Percentiles rank a stretch among this genome's conserved stretches.
These are phyloP conservation scores for Pelmatolapia mariae DNA, from an alignment of 2,113 vertebrate species.

Conservation along the genomic window DNA sequence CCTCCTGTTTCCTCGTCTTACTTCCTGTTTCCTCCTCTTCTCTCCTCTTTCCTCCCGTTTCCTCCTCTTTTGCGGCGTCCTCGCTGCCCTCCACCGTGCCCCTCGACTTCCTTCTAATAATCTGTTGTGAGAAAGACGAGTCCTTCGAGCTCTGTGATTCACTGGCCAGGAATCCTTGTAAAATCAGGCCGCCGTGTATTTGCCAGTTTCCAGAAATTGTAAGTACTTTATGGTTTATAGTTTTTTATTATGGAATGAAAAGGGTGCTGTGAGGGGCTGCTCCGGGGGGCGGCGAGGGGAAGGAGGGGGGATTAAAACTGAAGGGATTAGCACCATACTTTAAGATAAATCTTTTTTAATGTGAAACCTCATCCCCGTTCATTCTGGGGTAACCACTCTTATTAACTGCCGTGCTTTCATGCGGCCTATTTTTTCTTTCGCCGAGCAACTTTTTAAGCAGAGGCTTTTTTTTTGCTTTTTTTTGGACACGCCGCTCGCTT, in stretches of 20 bases:
- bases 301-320: constrained; percentile 62
- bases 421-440: constrained; percentile 30
- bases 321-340: constrained; percentile 73
- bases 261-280: constrained; percentile 35
- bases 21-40: rapidly evolving
- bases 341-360: constrained; percentile 78
- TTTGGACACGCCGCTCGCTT: constrained; percentile 43
- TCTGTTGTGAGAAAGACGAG: constrained; percentile 62
- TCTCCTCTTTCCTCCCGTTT: rapidly evolving
- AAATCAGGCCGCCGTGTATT: constrained; percentile 58
- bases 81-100: constrained; percentile 24
- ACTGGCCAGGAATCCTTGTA: constrained; percentile 72
- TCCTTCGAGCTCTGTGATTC: constrained; percentile 62
- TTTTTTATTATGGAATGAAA: constrained; percentile 67
- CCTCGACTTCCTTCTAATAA: constrained; percentile 57
- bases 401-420: constrained; percentile 60
- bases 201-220: constrained; percentile 72
- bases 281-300: neutral
- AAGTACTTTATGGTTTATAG: constrained; percentile 72
- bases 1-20: rapidly evolving
- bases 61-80: neutral
- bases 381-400: constrained; percentile 65
- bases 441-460: constrained; percentile 52
- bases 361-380: constrained; percentile 73
- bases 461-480: constrained; percentile 11